Evolutionary conservation across 2,888 invertebrate species (phyloP), one percentile per base, ranked within the genome.

Genomic region (Eilema depressum): DNA sequence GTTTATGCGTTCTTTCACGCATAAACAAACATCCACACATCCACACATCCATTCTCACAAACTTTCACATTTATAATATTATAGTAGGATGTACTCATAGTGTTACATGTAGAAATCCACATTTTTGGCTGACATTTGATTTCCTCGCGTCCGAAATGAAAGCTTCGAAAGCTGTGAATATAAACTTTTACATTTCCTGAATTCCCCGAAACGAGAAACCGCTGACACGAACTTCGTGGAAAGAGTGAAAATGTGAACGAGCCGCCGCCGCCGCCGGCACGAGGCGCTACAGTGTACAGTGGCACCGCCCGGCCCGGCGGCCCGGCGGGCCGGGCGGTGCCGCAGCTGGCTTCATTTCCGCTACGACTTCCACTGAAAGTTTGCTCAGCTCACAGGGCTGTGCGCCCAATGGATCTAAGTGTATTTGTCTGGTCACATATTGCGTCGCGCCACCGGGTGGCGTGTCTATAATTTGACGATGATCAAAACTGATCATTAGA

Each of bases 311-410:
- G n/a, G n/a, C n/a, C n/a, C n/a, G 8, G 26, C 7, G 17, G 23
- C 26, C 3, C 0, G 12, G 30, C 30, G 30, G 41, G 30, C 41
- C 11, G 33, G 23, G 11, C 12, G 12, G 47, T 41, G n/a, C 23
- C 59, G 47, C 26, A 56, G 25, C 59, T 30, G 60, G 25, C 53
- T 65, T 69, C 60, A 65, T 69, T 69, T 69, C 69, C 60, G 64
- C n/a, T 10, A 7, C 23, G 28, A 41, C 30, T 14, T 25, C 47
- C 25, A 23, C 25, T 25, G 30, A 53, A 61, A 64, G 64, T 65
- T 60, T 60, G 65, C 37, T 47, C 53, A n/a, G n/a, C n/a, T n/a
- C 61, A 20, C 20, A n/a, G 47, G 65, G 65, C 33, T 3, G 12
- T 37, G 33, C 1, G 33, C 14, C n/a, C 61, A 69, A 65, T 56